Percentiles rank a stretch among this genome's conserved stretches.
Evolutionary conservation across 2,888 invertebrate species (phyloP).

Genomic region (Parasteatoda lunata): DNA sequence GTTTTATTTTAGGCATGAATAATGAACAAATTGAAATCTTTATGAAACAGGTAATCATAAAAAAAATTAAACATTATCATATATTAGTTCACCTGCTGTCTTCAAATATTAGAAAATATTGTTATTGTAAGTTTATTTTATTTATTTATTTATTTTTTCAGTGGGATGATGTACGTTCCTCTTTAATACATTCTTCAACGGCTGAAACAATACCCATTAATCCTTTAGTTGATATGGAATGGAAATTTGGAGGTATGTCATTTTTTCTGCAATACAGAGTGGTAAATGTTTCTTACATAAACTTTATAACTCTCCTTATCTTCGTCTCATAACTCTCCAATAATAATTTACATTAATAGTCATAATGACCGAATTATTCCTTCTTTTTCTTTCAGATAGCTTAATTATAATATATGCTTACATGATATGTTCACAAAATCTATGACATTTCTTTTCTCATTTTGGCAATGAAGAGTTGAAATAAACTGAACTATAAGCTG

Average conservation of each 20-base stretch:
- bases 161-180: conserved; percentile 63
- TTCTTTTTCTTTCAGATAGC: too few relatives aligned
- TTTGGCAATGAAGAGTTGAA: too few relatives aligned
- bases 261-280: too few relatives aligned
- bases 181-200: conserved; percentile 31
- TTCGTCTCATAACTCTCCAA: too few relatives aligned
- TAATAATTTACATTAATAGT: too few relatives aligned
- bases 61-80: not conserved
- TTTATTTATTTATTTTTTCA: conserved; percentile 12
- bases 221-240: conserved; percentile 68
- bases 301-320: too few relatives aligned
- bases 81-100: not conserved
- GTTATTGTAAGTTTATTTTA: not conserved
- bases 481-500: too few relatives aligned
- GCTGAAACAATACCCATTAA: conserved; percentile 54
- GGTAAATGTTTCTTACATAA: too few relatives aligned
- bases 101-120: not conserved
- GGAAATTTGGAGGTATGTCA: conserved; percentile 68
- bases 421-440: too few relatives aligned
- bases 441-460: too few relatives aligned
- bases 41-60: conserved; percentile 36
- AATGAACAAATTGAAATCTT: conserved; percentile 49
- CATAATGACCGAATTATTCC: too few relatives aligned
- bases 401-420: too few relatives aligned
- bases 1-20: conserved; percentile 31